Base-by-base conservation (phyloP, 2,797 vertebrate species). In the Telmatherina bonti region DNA sequence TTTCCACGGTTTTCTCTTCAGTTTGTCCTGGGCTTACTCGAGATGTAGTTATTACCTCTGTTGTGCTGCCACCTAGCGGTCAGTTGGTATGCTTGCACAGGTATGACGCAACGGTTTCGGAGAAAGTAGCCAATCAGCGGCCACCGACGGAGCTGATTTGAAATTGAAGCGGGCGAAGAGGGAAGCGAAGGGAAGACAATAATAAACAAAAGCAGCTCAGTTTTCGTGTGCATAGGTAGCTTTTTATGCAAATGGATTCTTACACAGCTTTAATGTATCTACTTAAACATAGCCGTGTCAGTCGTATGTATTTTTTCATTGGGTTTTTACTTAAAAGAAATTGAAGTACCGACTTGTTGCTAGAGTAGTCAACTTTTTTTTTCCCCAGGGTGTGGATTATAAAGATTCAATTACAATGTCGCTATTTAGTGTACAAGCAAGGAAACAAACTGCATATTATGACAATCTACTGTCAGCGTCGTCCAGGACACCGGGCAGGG, bases 151-250 rank as follows among this genome's bases (percentile, higher is more conserved):
- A 1, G 29, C 22, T 61, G 18, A 74, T 95, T 95, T 94, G 92
- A 95, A 95, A 92, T 91, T 88, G 77, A 89, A 80, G 94, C 93
- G 94, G 93, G 88, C 66, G 70, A 90, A 88, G 49, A 88, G 89
- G 90, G 84, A 86, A 85, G 88, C 52, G 41, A 78, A 0, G n/a
- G 58, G 3, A n/a, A 36, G 7, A 72, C 38, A 72, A 85, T 47
- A 71, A 85, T 76, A 92, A 91, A 93, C 85, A 87, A 70, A 77
- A 13, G 45, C 6, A 29, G 35, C 30, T 36, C 62, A 51, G 36
- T 67, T 38, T 43, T 31, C 13, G 0, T 33, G 15, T 7, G 36
- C 15, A 6, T n/a, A 24, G 7, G n/a, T 5, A 4, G 3, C 1
- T 1, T 62, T 81, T 59, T 57, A 53, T 12, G 29, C 7, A 1